phyloP scores from a whole-genome alignment of 2,888 invertebrate species.

The Didymodactylos carnosus region DNA sequence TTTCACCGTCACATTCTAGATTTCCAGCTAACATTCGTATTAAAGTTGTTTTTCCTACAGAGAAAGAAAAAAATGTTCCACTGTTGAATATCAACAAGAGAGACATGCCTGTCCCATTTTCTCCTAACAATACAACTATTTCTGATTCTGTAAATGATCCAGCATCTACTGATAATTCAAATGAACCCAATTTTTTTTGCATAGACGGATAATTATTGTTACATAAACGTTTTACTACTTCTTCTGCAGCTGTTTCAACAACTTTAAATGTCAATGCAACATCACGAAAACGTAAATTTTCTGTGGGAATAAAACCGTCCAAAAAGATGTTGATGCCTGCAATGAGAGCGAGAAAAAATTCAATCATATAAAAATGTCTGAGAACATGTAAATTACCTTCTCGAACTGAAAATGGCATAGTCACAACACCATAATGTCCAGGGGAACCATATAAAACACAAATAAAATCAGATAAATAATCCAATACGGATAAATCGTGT shows the following conservation, averaged over 20 bases:
- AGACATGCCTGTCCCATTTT: conserved; percentile 93
- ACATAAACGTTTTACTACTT: conserved; percentile 73
- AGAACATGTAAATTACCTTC: conserved; percentile 50
- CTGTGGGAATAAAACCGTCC: conserved; percentile 96
- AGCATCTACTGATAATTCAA: conserved; percentile 55
- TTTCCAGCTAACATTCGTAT: conserved; percentile 94
- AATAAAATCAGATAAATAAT: conserved; percentile 94
- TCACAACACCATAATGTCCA: conserved; percentile 95
- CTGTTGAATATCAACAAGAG: too few species aligned
- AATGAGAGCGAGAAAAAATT: neutral
- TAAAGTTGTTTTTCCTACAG: conserved; percentile 67
- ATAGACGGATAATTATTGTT: conserved; percentile 85
- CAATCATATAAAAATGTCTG: neutral
- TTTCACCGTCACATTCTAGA: conserved; percentile 64
- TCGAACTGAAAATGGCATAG: conserved; percentile 95
- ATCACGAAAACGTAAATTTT: conserved; percentile 91
- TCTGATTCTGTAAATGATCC: conserved; percentile 98
- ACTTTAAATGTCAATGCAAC: conserved; percentile 78
- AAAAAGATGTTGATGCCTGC: conserved; percentile 87
- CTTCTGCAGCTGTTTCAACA: conserved; percentile 90
- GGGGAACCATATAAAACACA: conserved; percentile 95
- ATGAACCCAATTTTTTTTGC: conserved; percentile 47
- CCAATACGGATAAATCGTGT: conserved; percentile 91
- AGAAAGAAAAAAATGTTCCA: too few species aligned
- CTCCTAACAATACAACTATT: conserved; percentile 78